A percentile compares a stretch with the other conserved stretches of the same genome.
Conservation (phyloP, 2,888 invertebrate species). For the Pyralis farinalis region DNA sequence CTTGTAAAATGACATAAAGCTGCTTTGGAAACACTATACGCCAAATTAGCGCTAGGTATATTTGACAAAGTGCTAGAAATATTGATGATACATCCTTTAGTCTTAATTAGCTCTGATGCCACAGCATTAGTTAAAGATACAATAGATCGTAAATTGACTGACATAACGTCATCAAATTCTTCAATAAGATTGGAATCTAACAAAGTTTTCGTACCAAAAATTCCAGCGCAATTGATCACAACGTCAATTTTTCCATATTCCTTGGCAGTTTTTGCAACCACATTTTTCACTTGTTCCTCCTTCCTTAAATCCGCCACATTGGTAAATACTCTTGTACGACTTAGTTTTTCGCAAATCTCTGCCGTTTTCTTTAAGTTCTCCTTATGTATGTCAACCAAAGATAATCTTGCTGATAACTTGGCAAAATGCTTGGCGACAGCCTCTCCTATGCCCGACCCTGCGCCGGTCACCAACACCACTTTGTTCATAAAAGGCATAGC, state of each 20-base stretch:
- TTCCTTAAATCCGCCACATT: constrained; percentile 31
- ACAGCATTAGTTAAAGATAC: constrained; percentile 31
- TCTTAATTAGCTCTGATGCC: constrained; percentile 26
- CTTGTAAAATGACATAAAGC: constrained; percentile 88
- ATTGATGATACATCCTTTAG: constrained; percentile 39
- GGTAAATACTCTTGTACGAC: constrained; percentile 31
- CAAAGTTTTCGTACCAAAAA: constrained; percentile 22
- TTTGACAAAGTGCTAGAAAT: constrained; percentile 31
- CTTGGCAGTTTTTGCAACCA: constrained; percentile 28
- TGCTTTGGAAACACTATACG: constrained; percentile 85
- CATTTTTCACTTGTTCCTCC: constrained; percentile 29
- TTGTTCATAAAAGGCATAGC: constrained; percentile 40
- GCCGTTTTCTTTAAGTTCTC: constrained; percentile 28
- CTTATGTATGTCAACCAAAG: constrained; percentile 33
- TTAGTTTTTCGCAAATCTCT: constrained; percentile 29
- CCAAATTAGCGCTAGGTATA: constrained; percentile 14
- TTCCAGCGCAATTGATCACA: constrained; percentile 40
- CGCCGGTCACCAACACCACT: constrained; percentile 41
- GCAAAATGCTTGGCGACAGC: constrained; percentile 37
- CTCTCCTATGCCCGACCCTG: constrained; percentile 42
- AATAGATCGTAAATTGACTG: constrained; percentile 37
- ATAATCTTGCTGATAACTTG: constrained; percentile 37
- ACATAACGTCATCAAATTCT: constrained; percentile 31
- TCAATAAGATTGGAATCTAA: constrained; percentile 28
- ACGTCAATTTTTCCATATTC: constrained; percentile 37